Percentiles rank a stretch among this genome's conserved stretches.
Evolutionary conservation across 2,113 vertebrate species (phyloP).

Genomic region (Serilophus lunatus): DNA sequence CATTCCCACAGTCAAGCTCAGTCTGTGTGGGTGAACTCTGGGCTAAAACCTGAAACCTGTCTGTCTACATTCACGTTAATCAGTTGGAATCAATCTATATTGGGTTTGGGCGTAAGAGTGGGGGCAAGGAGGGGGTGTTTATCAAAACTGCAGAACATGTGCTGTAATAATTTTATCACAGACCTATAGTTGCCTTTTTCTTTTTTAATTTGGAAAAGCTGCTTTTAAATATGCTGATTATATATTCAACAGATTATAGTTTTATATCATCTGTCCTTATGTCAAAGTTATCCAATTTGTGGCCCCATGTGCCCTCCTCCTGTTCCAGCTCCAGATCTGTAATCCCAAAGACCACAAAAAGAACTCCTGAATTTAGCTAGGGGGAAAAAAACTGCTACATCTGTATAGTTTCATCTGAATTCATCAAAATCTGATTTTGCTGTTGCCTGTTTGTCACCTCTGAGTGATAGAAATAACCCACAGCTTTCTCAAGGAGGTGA

Average conservation of each 20-base stretch:
- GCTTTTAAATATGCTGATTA: slow-evolving; percentile 39
- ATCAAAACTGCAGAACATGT: not conserved
- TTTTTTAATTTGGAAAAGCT: slow-evolving; percentile 49
- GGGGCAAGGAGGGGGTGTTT: not conserved
- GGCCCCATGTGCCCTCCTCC: not conserved
- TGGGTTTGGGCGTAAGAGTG: not conserved
- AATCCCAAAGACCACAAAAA: slow-evolving; percentile 5
- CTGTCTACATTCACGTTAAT: not conserved
- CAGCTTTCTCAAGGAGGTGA: slow-evolving; percentile 34
- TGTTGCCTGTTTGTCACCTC: slow-evolving; percentile 36
- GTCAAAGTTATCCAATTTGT: slow-evolving; percentile 21
- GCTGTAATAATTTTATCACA: slow-evolving; percentile 3
- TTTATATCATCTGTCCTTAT: slow-evolving; percentile 3
- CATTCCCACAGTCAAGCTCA: not conserved
- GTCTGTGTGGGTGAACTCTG: not conserved
- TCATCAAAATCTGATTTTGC: not conserved
- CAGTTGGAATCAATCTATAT: not conserved
- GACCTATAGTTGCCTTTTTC: not conserved
- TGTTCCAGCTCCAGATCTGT: not conserved
- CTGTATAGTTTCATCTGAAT: slow-evolving; percentile 20
- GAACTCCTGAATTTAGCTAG: not conserved
- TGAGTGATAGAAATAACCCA: slow-evolving; percentile 48
- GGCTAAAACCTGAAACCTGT: not conserved
- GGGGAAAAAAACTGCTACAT: not conserved
- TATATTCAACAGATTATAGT: slow-evolving; percentile 2